A percentile compares a stretch with the other conserved stretches of the same genome.
Evolutionary conservation across 2,888 invertebrate species (phyloP).

Genomic region (Isoperla grammatica): DNA sequence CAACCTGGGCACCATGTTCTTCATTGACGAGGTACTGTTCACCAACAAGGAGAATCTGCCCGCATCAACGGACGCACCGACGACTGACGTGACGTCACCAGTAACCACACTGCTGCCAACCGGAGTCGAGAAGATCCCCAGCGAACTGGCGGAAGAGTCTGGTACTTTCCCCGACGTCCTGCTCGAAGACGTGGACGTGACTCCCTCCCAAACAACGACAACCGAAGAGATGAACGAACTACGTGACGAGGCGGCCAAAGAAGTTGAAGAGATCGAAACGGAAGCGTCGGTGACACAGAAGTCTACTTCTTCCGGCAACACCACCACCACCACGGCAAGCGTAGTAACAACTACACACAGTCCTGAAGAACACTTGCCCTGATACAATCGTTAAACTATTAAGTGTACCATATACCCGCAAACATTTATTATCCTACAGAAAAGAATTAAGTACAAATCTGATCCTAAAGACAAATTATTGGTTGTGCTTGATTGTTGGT

Average conservation of each 20-base stretch:
- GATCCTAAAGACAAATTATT: conserved; percentile 1
- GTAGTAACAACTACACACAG: neutral
- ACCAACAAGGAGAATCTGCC: conserved; percentile 30
- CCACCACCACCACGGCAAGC: neutral
- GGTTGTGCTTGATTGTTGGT: neutral
- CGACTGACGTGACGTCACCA: neutral
- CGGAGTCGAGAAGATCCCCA: conserved; percentile 28
- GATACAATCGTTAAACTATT: neutral
- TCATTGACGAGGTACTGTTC: conserved; percentile 54
- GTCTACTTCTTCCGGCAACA: neutral
- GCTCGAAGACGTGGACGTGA: conserved; percentile 14
- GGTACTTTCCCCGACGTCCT: conserved; percentile 25
- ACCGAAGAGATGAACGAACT: conserved; percentile 20
- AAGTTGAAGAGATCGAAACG: neutral
- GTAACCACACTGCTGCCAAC: conserved; percentile 15
- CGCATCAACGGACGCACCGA: conserved; percentile 17
- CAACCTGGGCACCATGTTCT: conserved; percentile 60
- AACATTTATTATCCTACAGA: conserved; percentile 1
- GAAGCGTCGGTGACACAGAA: neutral
- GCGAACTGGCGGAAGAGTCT: conserved; percentile 26
- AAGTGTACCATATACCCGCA: neutral
- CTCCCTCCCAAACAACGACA: neutral
- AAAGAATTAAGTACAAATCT: conserved; percentile 14
- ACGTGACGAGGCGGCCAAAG: conserved; percentile 12
- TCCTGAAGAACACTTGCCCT: neutral